These are phyloP conservation scores for Phylloscopus trochiloides DNA, from an alignment of 2,113 vertebrate species.

Conservation along the genomic window DNA sequence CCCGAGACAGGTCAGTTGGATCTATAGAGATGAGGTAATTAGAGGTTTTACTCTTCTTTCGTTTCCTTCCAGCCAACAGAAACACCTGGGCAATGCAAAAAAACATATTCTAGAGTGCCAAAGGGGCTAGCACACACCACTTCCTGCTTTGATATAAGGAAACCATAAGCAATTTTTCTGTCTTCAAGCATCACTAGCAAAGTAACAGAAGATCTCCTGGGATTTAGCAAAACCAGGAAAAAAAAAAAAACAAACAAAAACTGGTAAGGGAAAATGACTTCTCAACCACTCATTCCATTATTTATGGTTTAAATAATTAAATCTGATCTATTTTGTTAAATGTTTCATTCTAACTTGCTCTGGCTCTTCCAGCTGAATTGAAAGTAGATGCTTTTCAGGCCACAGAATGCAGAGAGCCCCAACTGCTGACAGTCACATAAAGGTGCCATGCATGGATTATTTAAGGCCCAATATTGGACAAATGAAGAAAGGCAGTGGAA, in stretches of 20 bases:
- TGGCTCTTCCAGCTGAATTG: neutral
- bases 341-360: slow-evolving; percentile 28
- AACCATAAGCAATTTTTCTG: neutral
- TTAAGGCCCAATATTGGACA: neutral
- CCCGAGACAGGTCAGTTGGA: slow-evolving; percentile 95
- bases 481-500: neutral
- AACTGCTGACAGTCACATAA: neutral
- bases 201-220: neutral
- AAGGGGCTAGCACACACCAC: neutral
- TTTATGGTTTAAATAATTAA: slow-evolving; percentile 57
- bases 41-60: slow-evolving; percentile 99
- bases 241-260: neutral
- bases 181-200: neutral
- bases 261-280: neutral
- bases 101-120: neutral
- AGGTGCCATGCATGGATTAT: neutral
- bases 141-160: neutral
- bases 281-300: slow-evolving; percentile 15
- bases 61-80: slow-evolving; percentile 94
- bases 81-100: slow-evolving; percentile 82
- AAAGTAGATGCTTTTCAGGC: slow-evolving; percentile 25
- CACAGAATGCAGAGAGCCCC: neutral
- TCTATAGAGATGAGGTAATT: slow-evolving; percentile 99
- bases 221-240: neutral
- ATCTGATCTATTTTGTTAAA: slow-evolving; percentile 19